Evolutionary conservation across 1,140 invertebrate genomes (phyloP), one percentile per base, ranked within the genome.

Genomic region (Conus betulinus): DNA sequence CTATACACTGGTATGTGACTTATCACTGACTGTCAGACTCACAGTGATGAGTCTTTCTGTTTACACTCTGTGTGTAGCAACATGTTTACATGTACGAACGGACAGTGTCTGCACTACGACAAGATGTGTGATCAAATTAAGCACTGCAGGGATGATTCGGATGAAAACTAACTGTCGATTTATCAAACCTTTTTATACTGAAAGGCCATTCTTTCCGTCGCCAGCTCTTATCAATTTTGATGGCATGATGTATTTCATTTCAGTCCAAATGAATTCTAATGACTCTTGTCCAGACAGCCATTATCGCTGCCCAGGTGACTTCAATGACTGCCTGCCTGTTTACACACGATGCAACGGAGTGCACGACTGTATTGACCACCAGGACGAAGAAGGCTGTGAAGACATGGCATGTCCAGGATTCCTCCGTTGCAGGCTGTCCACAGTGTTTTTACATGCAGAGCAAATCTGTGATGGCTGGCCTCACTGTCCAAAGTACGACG

Each of bases 281-380:
- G 71, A 74, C 71, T 8, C 17, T n/a, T 74, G 71, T 74, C 71
- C 71, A n/a, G 17, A 20, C 20, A 74, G 20, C 71, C 71, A 3
- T 25, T 74, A n/a, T 23, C 10, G 60, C 10, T 63, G 60, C 20
- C 63, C 51, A 83, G n/a, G 87, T 39, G 4, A 15, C 17, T 20
- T 78, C 27, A 76, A 71, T 27, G 76, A 82, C 52, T 83, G 84
- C 39, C 79, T 87, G 23, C 88, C 85, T 52, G 25, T 87, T 7
- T 87, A 88, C 52, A 84, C 83, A 83, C 84, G 87, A 71, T 88
- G 87, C 39, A 88, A 88, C 71, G 87, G 87, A 25, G 74, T 39
- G 82, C n/a, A 13, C 20, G 87, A 88, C 82, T 88, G 87, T n/a
- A 79, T 79, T 5, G 52, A 84, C 51, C 63, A 63, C 15, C 78